A percentile compares a stretch with the other conserved stretches of the same genome.
Conservation (phyloP, 2,888 invertebrate genomes). For the Tetanocera ferruginea region DNA sequence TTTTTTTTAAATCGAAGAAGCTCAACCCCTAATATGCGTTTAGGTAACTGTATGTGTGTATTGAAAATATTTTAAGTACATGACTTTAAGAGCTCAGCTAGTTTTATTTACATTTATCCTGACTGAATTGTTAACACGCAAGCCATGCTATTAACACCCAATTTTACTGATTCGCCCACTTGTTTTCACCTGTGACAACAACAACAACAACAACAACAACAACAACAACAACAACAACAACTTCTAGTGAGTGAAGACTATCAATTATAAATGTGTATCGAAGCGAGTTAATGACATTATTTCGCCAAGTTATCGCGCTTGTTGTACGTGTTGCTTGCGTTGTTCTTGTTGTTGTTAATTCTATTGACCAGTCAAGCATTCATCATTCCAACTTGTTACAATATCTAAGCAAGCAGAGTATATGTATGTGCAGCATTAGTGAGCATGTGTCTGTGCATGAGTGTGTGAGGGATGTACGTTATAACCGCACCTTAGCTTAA, state of each 20-base stretch:
- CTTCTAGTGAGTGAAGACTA: background rate
- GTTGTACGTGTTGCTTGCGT: background rate
- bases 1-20: no score
- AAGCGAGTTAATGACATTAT: slow-evolving; percentile 26
- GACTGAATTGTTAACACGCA: no score
- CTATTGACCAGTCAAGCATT: slow-evolving; percentile 7
- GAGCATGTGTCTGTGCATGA: background rate
- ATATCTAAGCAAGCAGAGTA: background rate
- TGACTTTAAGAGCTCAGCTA: no score
- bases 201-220: no score
- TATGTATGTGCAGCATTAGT: background rate
- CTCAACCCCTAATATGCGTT: no score
- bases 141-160: no score
- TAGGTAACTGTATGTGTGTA: no score
- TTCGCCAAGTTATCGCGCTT: slow-evolving; percentile 9
- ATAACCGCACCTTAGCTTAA: no score
- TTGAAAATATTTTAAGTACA: no score
- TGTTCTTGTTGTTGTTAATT: background rate
- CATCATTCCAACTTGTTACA: background rate
- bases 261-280: slow-evolving; percentile 29
- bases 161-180: no score
- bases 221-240: background rate
- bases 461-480: background rate
- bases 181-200: no score
- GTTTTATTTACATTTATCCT: no score